phyloP scores from a whole-genome alignment of 2,888 invertebrate species.

The Chalcosyrphus nemorum region DNA sequence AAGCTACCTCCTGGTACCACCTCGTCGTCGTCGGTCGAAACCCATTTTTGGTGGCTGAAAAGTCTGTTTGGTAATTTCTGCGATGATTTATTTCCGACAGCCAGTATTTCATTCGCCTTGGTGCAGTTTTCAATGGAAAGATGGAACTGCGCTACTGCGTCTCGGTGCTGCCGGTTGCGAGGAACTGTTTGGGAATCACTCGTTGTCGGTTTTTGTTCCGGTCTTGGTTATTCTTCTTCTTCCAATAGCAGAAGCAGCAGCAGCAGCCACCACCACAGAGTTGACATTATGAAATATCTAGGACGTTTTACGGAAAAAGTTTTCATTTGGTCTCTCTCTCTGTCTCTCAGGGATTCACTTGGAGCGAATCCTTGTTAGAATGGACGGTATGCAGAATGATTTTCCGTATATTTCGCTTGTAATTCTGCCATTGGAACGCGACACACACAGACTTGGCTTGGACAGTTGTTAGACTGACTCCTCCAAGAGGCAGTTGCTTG shows the following conservation, averaged over 20 bases:
- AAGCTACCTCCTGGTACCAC: neutral
- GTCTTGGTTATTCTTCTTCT: constrained; percentile 66
- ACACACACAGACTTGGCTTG: constrained; percentile 55
- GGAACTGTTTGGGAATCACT: constrained; percentile 71
- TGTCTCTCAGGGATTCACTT: constrained; percentile 10
- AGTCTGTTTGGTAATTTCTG: constrained; percentile 73
- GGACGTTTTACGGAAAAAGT: constrained; percentile 68
- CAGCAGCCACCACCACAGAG: constrained; percentile 29
- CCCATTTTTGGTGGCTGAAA: constrained; percentile 69
- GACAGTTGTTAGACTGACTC: constrained; percentile 45
- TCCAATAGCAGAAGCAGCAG: too few relatives aligned
- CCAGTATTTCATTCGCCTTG: constrained; percentile 70
- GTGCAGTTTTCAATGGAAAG: constrained; percentile 70
- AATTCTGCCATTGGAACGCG: constrained; percentile 54
- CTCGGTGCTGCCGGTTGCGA: constrained; percentile 23
- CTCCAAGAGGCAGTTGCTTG: constrained; percentile 35
- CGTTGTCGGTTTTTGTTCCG: constrained; percentile 73
- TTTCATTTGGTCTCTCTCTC: constrained; percentile 44
- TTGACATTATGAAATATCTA: constrained; percentile 73
- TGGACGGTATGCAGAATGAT: constrained; percentile 54
- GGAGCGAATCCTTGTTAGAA: neutral
- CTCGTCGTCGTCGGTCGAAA: too few relatives aligned
- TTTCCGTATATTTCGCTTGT: constrained; percentile 52
- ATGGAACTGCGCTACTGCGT: constrained; percentile 54
- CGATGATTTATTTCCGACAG: constrained; percentile 72